Conservation (phyloP, 1,140 invertebrate genomes). For the Spodoptera frugiperda region DNA sequence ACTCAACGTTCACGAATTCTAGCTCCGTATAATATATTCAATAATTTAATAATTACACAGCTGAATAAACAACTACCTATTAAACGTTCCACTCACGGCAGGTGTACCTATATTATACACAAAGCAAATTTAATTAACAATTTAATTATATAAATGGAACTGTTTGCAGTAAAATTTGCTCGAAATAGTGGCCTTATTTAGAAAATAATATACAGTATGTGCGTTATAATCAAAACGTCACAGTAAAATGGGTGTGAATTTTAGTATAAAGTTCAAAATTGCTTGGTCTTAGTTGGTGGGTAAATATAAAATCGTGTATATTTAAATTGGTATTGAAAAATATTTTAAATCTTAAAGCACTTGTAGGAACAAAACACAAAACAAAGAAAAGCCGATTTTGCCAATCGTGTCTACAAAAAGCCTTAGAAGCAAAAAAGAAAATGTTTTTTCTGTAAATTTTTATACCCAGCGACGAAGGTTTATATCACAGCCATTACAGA, state of each 20-base stretch:
- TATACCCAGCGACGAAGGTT: constrained; percentile 77
- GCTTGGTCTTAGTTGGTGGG: constrained; percentile 6
- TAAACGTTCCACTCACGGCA: constrained; percentile 24
- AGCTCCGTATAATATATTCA: not conserved
- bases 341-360: constrained; percentile 1
- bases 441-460: constrained; percentile 51
- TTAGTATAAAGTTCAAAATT: constrained; percentile 5
- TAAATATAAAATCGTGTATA: not conserved
- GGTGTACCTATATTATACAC: constrained; percentile 23
- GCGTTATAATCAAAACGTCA: constrained; percentile 11
- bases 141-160: constrained; percentile 35
- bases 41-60: constrained; percentile 20
- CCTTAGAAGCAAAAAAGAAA: constrained; percentile 59
- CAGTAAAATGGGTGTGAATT: constrained; percentile 31
- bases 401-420: constrained; percentile 65
- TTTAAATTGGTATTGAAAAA: not conserved
- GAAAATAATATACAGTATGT: constrained; percentile 7
- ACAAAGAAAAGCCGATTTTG: constrained; percentile 51
- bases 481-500: constrained; percentile 80
- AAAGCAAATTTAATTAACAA: constrained; percentile 34
- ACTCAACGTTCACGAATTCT: not conserved
- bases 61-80: constrained; percentile 9
- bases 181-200: constrained; percentile 21
- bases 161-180: constrained; percentile 21
- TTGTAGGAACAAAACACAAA: constrained; percentile 13